Conservation (phyloP, 2,113 vertebrate species). For the Lamprotornis superbus region DNA sequence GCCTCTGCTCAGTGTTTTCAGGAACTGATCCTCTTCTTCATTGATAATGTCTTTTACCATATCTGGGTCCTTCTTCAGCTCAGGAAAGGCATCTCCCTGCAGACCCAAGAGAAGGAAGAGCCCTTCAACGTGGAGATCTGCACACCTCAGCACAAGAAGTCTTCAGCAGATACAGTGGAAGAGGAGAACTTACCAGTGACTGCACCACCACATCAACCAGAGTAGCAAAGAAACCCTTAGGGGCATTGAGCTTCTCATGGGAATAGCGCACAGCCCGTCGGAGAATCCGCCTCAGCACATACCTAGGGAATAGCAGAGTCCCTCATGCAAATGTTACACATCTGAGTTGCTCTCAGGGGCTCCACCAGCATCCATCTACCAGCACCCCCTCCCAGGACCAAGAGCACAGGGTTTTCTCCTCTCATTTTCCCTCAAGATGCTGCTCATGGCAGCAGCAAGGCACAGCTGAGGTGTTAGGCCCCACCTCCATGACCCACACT, state of each 20-base stretch:
- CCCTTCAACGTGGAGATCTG: neutral
- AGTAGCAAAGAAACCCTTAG: conserved; percentile 91
- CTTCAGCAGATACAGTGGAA: neutral
- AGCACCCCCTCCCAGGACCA: neutral
- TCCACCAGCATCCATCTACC: neutral
- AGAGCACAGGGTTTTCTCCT: neutral
- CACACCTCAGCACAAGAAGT: neutral
- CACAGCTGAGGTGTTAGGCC: neutral
- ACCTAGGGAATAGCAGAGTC: conserved; percentile 71
- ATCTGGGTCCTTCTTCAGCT: conserved; percentile 95
- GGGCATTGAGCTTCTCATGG: conserved; percentile 92
- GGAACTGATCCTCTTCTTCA: conserved; percentile 94
- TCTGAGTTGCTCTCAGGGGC: neutral
- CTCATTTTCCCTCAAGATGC: neutral
- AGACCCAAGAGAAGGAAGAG: neutral
- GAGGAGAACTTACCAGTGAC: conserved; percentile 81
- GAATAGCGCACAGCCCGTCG: conserved; percentile 93
- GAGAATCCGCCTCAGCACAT: conserved; percentile 93
- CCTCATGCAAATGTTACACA: accelerated
- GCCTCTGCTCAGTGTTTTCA: conserved; percentile 95
- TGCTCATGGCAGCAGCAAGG: neutral
- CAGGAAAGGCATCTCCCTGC: conserved; percentile 94
- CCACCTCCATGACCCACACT: neutral
- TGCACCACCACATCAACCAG: conserved; percentile 94
- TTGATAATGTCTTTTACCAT: conserved; percentile 97